Percentiles rank a stretch among this genome's conserved stretches.
Conservation (phyloP, 1,140 invertebrate genomes). For the Leptoteleia sp. region DNA sequence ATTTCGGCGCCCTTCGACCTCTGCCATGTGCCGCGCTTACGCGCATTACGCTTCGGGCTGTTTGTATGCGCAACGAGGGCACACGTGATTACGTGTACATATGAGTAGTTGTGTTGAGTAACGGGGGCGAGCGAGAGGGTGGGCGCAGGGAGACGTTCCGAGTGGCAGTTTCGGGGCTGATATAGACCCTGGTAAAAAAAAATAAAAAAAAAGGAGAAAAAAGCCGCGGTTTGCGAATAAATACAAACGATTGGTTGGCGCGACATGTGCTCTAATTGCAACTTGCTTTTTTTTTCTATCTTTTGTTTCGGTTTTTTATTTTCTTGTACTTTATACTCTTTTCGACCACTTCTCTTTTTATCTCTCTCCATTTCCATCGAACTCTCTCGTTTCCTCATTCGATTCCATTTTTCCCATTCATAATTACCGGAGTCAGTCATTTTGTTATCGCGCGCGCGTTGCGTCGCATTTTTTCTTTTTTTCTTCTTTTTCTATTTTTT, state of each 20-base stretch:
- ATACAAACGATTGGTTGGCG: constrained; percentile 65
- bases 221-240: constrained; percentile 64
- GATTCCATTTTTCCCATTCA: constrained; percentile 45
- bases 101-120: constrained; percentile 47
- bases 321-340: constrained; percentile 12
- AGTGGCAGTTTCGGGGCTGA: constrained; percentile 63
- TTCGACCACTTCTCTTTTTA: constrained; percentile 14
- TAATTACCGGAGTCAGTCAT: constrained; percentile 46
- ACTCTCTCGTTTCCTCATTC: constrained; percentile 38
- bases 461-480: background rate
- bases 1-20: no score
- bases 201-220: no score
- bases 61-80: no score
- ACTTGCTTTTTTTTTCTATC: constrained; percentile 34
- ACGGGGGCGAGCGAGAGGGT: constrained; percentile 6
- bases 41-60: no score
- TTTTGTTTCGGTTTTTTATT: constrained; percentile 22
- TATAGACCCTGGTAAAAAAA: constrained; percentile 63
- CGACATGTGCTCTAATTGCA: constrained; percentile 66
- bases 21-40: no score
- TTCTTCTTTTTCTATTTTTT: no score
- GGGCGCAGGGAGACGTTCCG: constrained; percentile 15
- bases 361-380: no score
- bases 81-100: no score
- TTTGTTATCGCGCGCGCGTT: constrained; percentile 10